Evolutionary conservation across 2,113 vertebrate genomes (phyloP), one percentile per base, ranked within the genome.

Genomic region (Polypterus bichir): DNA sequence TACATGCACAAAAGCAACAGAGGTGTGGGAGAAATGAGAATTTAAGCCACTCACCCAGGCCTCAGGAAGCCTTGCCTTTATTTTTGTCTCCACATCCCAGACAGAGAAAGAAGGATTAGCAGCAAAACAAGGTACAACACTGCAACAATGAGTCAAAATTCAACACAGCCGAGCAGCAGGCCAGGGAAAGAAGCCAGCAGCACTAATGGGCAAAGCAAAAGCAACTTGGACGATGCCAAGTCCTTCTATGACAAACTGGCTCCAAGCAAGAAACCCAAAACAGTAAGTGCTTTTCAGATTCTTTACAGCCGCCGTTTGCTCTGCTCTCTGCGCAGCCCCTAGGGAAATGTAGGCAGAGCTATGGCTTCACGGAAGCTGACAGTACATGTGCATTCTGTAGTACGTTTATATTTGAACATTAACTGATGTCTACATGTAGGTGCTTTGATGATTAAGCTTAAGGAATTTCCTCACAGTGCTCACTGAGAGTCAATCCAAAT

Each of bases 241-340:
- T 73, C 75, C 60, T 83, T 85, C 67, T 78, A 79, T 59, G 80
- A 86, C 9, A 86, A 67, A 49, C 80, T 85, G 2, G 66, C 83
- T 3, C 74, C 85, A 47, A 80, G 77, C 70, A 89, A 83, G 77
- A 89, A 85, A 4, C 87, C 87, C 59, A 88, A 86, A 74, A 82
- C 81, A 71, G 87, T 89, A 81, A 82, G 81, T 64, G 2, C 49
- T 59, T 8, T 6, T 27, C 27, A 27, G 27, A 27, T 27, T 27
- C 27, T 27, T 27, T 27, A 27, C 27, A 27, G 27, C 27, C 27
- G 27, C 27, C 27, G 27, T 27, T 27, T 27, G 27, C 27, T 27
- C 27, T 27, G 27, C 27, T 27, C 27, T 27, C 27, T 27, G 27
- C 1, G 27, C 27, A 27, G 27, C 27, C 27, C 27, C 27, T 27